phyloP scores from a whole-genome alignment of 1,140 invertebrate species.

The Camponotus floridanus region DNA sequence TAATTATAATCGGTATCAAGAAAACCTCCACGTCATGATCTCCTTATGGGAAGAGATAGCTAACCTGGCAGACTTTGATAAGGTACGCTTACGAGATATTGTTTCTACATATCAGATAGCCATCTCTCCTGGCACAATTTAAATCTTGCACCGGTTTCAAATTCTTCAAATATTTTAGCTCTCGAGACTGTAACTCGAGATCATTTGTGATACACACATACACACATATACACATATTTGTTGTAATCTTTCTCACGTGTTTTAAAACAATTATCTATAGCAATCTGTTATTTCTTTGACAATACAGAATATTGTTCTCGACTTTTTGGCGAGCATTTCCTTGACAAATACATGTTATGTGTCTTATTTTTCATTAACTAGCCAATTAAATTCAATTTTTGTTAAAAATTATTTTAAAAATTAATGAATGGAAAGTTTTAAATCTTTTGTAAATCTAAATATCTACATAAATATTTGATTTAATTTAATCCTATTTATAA shows the following conservation, averaged over 20 bases:
- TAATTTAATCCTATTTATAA: not conserved
- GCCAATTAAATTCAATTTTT: not conserved
- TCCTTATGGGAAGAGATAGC: constrained; percentile 94
- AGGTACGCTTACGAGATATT: constrained; percentile 86
- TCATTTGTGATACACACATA: not conserved
- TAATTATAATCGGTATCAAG: constrained; percentile 89
- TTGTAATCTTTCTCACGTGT: not conserved
- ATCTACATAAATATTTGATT: not conserved
- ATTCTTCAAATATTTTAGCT: constrained; percentile 12
- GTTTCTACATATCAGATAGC: not conserved
- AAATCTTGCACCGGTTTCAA: not conserved
- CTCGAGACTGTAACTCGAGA: constrained; percentile 3
- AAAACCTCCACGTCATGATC: constrained; percentile 93
- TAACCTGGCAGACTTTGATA: constrained; percentile 94
- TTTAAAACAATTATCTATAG: not conserved
- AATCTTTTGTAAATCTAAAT: not conserved
- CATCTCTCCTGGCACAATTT: constrained; percentile 18
- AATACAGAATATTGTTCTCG: not conserved
- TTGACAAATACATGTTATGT: not conserved
- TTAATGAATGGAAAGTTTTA: not conserved
- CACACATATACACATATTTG: not conserved
- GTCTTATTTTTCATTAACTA: not conserved
- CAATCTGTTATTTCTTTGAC: not conserved
- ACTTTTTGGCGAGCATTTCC: not conserved
- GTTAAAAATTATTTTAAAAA: not conserved